Base-by-base conservation (phyloP, 2,113 vertebrate species). In the Turdus rufiventris region DNA sequence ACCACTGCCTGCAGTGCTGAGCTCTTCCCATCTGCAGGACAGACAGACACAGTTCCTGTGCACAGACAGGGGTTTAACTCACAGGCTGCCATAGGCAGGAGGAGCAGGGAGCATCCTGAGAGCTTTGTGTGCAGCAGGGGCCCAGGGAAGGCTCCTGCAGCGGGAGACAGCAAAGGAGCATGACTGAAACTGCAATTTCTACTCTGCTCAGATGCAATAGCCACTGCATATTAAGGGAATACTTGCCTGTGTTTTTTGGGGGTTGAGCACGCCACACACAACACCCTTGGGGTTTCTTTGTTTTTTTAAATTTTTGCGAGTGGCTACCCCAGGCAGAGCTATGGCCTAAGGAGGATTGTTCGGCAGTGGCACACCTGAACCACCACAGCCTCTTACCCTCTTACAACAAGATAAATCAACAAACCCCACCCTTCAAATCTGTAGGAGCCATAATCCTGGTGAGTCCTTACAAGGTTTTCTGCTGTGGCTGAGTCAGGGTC, bases 281-380 rank as follows among this genome's bases (percentile, higher is more conserved):
- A 9, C 29, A 10, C 24, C 43, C 45, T 12, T 18, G 15, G 36
- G 7, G 2, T 29, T 61, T 5, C 24, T 38, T 47, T 7, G 5
- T 29, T 5, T 9, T 6, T 17, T 16, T 0, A 15, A 4, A 3
- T 23, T 10, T 20, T 12, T 20, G 7, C 56, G 14, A 40, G 12
- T 73, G 15, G 12, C 5, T 23, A 14, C 18, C 18, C n/a, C 42
- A 7, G 29, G 25, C 36, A 56, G 29, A 57, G 24, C 56, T 29
- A 6, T 1, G 8, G 48, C 76, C 50, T 21, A 7, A 56, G 40
- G n/a, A 61, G 19, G 10, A 36, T 10, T 38, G n/a, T 17, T 26
- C 36, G 16, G 33, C 38, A 18, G 36, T 6, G 9, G 12, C 73
- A 76, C n/a, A 33, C 19, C 34, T 34, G 77, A 74, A 50, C 33